phyloP scores from a whole-genome alignment of 2,888 invertebrate species.

The Dromius quadrimaculatus region DNA sequence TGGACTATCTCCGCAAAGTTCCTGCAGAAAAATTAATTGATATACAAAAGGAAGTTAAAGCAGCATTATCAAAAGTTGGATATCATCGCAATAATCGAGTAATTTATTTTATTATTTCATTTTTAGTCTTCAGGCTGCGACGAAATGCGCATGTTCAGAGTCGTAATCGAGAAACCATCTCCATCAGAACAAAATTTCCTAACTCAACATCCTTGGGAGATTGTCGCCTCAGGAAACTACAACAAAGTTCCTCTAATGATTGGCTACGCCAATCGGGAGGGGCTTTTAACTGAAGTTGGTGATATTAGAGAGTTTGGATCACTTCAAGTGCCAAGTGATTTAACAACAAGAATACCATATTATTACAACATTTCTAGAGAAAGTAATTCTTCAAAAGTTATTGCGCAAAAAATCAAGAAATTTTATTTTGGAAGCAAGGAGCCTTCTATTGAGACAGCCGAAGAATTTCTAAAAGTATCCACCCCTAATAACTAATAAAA shows the following conservation, averaged over 20 bases:
- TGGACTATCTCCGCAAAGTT: not conserved
- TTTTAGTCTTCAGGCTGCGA: not conserved
- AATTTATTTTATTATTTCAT: not conserved
- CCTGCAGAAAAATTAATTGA: not conserved
- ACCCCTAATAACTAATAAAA: not conserved
- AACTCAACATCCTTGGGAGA: constrained; percentile 56
- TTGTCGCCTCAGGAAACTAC: constrained; percentile 56
- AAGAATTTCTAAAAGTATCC: not conserved
- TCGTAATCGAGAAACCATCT: constrained; percentile 55
- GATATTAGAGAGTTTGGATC: constrained; percentile 46
- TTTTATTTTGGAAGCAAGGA: not conserved
- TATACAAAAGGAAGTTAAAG: not conserved
- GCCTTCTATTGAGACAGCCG: not conserved
- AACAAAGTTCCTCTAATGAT: constrained; percentile 59
- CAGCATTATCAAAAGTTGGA: not conserved
- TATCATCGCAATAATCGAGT: not conserved
- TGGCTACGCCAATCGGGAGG: constrained; percentile 59
- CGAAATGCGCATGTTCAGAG: not conserved
- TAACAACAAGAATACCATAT: not conserved
- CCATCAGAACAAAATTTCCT: constrained; percentile 55
- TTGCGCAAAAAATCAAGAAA: not conserved
- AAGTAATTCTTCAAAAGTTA: not conserved
- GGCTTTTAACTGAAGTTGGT: constrained; percentile 56
- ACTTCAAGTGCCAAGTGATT: not conserved
- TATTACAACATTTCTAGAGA: not conserved